phyloP scores from a whole-genome alignment of 1,140 invertebrate species.

The Aphaenogaster floridana region DNA sequence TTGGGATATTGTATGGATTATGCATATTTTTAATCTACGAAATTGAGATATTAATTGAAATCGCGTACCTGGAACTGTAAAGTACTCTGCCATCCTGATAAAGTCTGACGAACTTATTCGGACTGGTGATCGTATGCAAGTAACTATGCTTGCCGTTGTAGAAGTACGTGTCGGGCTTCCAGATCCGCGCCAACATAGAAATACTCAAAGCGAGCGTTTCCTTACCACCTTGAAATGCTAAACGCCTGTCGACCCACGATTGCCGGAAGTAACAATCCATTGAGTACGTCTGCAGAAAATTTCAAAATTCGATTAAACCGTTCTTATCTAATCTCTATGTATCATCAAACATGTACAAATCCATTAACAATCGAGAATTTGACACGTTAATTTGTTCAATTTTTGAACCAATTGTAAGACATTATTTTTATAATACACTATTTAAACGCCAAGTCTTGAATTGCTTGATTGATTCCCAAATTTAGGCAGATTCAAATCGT shows the following conservation, averaged over 20 bases:
- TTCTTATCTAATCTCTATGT: neutral
- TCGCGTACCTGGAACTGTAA: constrained; percentile 92
- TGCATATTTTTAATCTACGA: neutral
- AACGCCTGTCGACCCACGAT: constrained; percentile 92
- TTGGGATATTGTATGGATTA: neutral
- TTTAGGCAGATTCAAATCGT: neutral
- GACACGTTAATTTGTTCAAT: neutral
- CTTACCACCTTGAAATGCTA: constrained; percentile 90
- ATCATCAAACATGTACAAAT: neutral
- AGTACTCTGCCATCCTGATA: constrained; percentile 93
- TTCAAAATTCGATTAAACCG: constrained; percentile 31
- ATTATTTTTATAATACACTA: neutral
- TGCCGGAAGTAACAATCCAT: constrained; percentile 96
- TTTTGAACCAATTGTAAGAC: neutral
- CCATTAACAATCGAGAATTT: neutral
- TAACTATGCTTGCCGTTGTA: constrained; percentile 95
- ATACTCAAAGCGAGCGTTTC: constrained; percentile 91
- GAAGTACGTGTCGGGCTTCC: constrained; percentile 97
- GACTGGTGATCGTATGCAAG: constrained; percentile 95
- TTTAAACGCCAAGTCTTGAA: neutral
- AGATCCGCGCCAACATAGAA: constrained; percentile 93
- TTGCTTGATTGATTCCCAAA: neutral
- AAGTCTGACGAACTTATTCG: constrained; percentile 95
- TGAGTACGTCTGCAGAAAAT: constrained; percentile 92
- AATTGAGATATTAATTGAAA: neutral